A percentile compares a stretch with the other conserved stretches of the same genome.
phyloP scores from a whole-genome alignment of 2,888 invertebrate genomes.

The Lordiphosa andalusiaca region DNA sequence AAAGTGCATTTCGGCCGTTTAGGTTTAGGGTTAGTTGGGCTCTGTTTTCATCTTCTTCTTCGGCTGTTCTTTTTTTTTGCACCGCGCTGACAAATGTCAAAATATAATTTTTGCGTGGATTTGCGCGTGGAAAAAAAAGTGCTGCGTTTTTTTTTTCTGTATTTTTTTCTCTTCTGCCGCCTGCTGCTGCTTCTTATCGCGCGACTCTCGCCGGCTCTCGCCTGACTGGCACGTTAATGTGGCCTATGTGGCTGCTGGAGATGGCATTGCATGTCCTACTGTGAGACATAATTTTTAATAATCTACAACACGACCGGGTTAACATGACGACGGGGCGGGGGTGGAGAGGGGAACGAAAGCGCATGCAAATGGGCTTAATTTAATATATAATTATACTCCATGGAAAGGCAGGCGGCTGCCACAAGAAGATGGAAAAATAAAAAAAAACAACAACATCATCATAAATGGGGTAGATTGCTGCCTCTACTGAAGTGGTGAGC shows the following conservation, averaged over 20 bases:
- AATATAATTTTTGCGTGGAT: constrained; percentile 71
- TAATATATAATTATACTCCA: constrained; percentile 68
- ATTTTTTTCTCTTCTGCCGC: no score
- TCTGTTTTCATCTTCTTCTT: constrained; percentile 24
- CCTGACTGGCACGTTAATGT: constrained; percentile 60
- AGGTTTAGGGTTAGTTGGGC: constrained; percentile 16
- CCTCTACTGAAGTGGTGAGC: background rate
- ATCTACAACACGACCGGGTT: constrained; percentile 64
- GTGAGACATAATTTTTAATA: constrained; percentile 70
- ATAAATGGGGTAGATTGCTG: constrained; percentile 1
- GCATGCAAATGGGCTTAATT: constrained; percentile 69
- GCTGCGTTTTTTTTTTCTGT: no score
- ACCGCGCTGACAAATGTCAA: constrained; percentile 61
- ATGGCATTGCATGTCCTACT: constrained; percentile 63
- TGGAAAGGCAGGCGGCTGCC: constrained; percentile 11
- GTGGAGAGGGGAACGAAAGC: constrained; percentile 40
- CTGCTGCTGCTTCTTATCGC: constrained; percentile 53
- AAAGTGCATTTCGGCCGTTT: constrained; percentile 43
- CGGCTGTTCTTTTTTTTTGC: constrained; percentile 22
- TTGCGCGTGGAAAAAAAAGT: constrained; percentile 45
- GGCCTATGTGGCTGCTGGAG: constrained; percentile 61
- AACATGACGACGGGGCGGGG: background rate
- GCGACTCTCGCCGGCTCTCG: constrained; percentile 28
- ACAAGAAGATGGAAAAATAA: background rate
- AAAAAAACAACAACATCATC: background rate